These are phyloP conservation scores for Augochlorella aurata DNA, from an alignment of 2,888 invertebrate genomes.

Conservation along the genomic window DNA sequence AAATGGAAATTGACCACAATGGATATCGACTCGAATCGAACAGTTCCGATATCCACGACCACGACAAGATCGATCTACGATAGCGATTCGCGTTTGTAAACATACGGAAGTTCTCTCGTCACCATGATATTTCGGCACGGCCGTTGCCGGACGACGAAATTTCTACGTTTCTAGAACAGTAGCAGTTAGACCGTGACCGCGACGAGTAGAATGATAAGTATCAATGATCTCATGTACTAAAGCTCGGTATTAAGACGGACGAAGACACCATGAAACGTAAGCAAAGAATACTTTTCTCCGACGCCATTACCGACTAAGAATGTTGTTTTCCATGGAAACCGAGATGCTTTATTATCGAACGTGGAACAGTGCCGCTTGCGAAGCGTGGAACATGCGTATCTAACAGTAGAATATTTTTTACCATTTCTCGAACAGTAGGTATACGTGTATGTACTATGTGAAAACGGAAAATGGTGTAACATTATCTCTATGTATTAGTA, in stretches of 20 bases:
- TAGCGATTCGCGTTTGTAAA: conserved; percentile 13
- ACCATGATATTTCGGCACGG: not conserved
- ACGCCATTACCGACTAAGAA: conserved; percentile 17
- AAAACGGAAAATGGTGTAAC: conserved; percentile 21
- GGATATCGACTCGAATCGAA: not conserved
- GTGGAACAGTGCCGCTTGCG: not conserved
- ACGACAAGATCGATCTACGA: conserved; percentile 14
- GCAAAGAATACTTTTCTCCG: not conserved
- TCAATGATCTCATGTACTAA: conserved; percentile 43
- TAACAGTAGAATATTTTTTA: conserved; percentile 17
- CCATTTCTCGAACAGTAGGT: not conserved
- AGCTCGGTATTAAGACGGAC: conserved; percentile 1
- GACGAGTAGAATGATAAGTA: conserved; percentile 25
- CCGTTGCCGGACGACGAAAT: conserved; percentile 31
- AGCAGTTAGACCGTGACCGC: not conserved
- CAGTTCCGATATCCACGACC: conserved; percentile 7
- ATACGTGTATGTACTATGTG: not conserved
- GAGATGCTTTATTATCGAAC: conserved; percentile 6
- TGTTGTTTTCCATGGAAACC: not conserved
- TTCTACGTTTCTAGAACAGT: conserved; percentile 2
- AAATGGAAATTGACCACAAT: not conserved
- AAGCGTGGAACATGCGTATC: not conserved
- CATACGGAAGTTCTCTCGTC: not conserved
- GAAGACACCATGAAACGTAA: not conserved
- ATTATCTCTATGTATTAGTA: conserved; percentile 13